These are phyloP conservation scores for Colostygia pectinataria DNA, from an alignment of 2,888 invertebrate species.

Conservation along the genomic window DNA sequence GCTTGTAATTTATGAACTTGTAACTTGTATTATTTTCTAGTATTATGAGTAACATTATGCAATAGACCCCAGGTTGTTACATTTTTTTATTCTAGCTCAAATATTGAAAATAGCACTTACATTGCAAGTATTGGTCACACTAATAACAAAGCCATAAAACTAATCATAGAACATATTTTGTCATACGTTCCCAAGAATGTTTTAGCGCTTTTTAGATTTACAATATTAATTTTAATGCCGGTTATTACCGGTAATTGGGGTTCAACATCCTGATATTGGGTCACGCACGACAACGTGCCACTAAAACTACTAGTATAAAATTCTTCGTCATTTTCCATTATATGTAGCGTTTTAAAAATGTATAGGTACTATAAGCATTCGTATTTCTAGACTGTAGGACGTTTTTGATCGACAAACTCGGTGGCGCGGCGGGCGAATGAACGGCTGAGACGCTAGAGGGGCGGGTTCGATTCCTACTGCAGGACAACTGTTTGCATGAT, in stretches of 20 bases:
- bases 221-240: slow-evolving; percentile 9
- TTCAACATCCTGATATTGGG: slow-evolving; percentile 22
- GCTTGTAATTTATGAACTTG: too few species aligned
- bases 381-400: neutral
- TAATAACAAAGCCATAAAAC: too few species aligned
- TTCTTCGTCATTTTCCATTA: slow-evolving; percentile 10
- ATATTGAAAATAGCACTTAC: slow-evolving; percentile 3
- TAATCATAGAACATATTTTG: slow-evolving; percentile 6
- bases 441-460: too few species aligned
- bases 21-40: too few species aligned
- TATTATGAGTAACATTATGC: too few species aligned
- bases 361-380: too few species aligned
- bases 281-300: slow-evolving; percentile 3
- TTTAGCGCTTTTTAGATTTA: slow-evolving; percentile 1
- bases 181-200: neutral
- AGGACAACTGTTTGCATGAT: too few species aligned
- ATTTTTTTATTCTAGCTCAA: neutral
- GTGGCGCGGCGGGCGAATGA: too few species aligned
- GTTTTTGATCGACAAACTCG: too few species aligned
- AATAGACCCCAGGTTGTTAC: too few species aligned
- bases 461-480: too few species aligned
- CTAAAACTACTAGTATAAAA: slow-evolving; percentile 15
- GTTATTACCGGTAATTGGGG: slow-evolving; percentile 23
- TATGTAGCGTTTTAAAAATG: slow-evolving; percentile 7
- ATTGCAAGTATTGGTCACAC: slow-evolving; percentile 21